Percentiles rank a stretch among this genome's conserved stretches.
phyloP scores from a whole-genome alignment of 2,888 invertebrate species.

The Pemphredon lugubris region DNA sequence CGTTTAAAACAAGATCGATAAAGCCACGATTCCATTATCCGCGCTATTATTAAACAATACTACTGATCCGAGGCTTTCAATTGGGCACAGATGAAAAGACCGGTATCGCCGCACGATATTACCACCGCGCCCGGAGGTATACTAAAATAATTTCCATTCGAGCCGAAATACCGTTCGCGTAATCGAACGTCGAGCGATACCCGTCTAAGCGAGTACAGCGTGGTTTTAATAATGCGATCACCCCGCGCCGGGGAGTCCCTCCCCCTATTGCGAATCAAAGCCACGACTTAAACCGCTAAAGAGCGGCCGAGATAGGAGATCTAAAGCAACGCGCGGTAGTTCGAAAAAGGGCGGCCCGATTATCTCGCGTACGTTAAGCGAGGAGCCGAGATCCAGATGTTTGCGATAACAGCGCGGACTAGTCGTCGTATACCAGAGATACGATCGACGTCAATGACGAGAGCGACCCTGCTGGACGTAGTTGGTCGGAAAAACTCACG shows the following conservation, averaged over 20 bases:
- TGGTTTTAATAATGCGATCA: not conserved
- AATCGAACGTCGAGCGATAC: not conserved
- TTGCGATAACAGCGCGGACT: constrained; percentile 23
- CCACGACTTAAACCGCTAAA: not conserved
- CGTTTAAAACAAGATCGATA: too few species aligned
- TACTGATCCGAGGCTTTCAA: too few species aligned
- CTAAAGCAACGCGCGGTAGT: not conserved
- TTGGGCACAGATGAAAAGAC: not conserved
- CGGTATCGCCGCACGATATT: not conserved
- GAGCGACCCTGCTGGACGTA: constrained; percentile 9
- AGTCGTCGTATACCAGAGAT: constrained; percentile 26
- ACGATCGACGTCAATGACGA: constrained; percentile 38
- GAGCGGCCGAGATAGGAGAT: not conserved
- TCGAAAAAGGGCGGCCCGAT: constrained; percentile 4
- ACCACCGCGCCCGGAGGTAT: not conserved
- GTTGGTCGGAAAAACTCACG: constrained; percentile 25
- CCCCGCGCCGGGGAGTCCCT: not conserved
- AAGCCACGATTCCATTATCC: too few species aligned
- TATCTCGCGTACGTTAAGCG: constrained; percentile 8
- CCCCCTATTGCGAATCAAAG: not conserved
- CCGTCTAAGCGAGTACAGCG: not conserved
- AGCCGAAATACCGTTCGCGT: not conserved
- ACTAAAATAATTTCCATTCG: not conserved
- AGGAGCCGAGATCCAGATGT: constrained; percentile 31
- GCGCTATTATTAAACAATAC: too few species aligned